These are phyloP conservation scores for Pteruthius melanotis DNA, from an alignment of 2,113 vertebrate genomes.

Conservation along the genomic window DNA sequence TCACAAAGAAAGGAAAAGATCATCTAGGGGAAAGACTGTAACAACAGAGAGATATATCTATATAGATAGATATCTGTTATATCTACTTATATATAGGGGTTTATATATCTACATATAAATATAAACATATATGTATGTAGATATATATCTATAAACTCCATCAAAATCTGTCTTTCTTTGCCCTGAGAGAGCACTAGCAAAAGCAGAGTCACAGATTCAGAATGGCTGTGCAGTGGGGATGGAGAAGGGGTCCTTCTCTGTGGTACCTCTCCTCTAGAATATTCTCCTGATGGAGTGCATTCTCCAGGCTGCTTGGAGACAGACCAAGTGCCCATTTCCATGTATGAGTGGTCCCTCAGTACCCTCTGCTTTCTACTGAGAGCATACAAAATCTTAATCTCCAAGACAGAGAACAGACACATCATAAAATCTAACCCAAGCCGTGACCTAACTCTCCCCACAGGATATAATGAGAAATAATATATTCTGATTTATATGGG, in stretches of 20 bases:
- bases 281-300: background rate
- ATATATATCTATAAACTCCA: accelerated
- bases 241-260: background rate
- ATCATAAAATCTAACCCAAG: background rate
- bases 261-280: background rate
- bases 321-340: background rate
- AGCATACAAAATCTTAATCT: background rate
- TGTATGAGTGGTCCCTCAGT: background rate
- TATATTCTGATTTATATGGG: background rate
- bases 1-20: background rate
- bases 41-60: background rate
- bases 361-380: background rate
- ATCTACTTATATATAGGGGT: background rate
- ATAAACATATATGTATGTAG: too few relatives aligned
- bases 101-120: background rate
- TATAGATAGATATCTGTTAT: background rate
- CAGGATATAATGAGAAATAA: background rate
- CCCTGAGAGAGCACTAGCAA: background rate
- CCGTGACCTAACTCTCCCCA: background rate
- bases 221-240: background rate
- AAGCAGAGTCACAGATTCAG: background rate
- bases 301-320: background rate
- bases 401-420: background rate
- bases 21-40: background rate
- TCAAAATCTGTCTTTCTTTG: background rate